phyloP scores from a whole-genome alignment of 2,113 vertebrate species.

The Lontra canadensis region DNA sequence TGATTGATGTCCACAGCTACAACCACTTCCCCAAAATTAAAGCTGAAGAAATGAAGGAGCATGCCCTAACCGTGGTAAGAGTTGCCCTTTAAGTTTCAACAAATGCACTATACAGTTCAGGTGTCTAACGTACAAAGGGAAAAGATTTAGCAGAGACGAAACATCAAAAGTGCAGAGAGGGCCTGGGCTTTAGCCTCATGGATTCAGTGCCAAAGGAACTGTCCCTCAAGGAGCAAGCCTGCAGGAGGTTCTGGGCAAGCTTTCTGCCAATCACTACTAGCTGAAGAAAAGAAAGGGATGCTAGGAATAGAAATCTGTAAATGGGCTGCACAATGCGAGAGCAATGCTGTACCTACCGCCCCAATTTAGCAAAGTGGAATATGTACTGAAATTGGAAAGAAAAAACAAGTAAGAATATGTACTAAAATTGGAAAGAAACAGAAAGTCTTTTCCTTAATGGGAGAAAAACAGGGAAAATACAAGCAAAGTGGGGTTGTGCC shows the following conservation, averaged over 20 bases:
- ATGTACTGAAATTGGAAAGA: neutral
- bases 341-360: neutral
- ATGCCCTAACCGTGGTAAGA: neutral
- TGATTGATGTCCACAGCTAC: conserved; percentile 28
- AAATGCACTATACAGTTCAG: neutral
- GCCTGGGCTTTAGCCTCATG: neutral
- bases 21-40: conserved; percentile 38
- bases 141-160: neutral
- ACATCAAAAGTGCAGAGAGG: neutral
- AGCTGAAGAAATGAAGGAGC: neutral
- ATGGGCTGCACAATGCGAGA: neutral
- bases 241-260: neutral
- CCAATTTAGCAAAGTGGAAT: neutral
- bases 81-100: neutral
- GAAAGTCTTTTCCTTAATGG: neutral
- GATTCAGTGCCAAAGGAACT: conserved; percentile 33
- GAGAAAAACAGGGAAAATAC: neutral
- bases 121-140: neutral
- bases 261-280: neutral
- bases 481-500: neutral
- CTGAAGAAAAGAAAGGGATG: neutral
- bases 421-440: neutral
- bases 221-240: neutral
- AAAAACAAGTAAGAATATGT: neutral
- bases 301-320: neutral